Base-by-base conservation (phyloP, 2,797 vertebrate species). In the Carduelis carduelis region DNA sequence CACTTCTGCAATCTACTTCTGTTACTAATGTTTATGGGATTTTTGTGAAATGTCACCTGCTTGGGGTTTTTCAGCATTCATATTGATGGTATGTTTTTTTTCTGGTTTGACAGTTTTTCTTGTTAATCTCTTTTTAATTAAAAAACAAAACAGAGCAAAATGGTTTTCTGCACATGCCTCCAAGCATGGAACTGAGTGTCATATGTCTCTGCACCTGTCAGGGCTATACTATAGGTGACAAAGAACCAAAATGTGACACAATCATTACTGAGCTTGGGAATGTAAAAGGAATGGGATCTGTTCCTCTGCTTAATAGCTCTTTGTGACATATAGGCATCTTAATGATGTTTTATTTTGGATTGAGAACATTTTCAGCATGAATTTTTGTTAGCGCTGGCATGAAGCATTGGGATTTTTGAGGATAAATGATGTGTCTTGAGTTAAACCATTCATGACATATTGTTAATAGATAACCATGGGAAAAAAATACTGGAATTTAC, bases 71-170 rank as follows among this genome's bases (percentile, higher is more conserved):
- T 52, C 61, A 26, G 27, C 10, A 9, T 46, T 92, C 41, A 11
- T 83, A 49, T 35, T 37, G 47, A 53, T 64, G 22, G 10, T 61
- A 5, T 27, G 6, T 0, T 47, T 95, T 95, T 95, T 74, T 72
- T 22, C 34, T 83, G 23, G 5, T 94, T 83, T 72, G 69, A 56
- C 17, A 60, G 26, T 47, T 92, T 90, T 89, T 78, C 63, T 70
- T 63, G 16, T 76, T 93, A 88, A 88, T 95, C 21, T 79, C 34
- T 82, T 88, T 76, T 76, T 92, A 68, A 83, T 89, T 61, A 83
- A 53, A 56, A 84, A 53, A 17, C 43, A 55, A 26, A 70, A 30
- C 12, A 43, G 60, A 47, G 21, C 39, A 57, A 43, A 59, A 41
- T 47, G 30, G 61, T 85, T 20, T 76, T 69, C 60, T 71, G 49